Percentiles rank a stretch among this genome's conserved stretches.
These are phyloP conservation scores for Limnephilus lunatus DNA, from an alignment of 2,888 invertebrate species.

Conservation along the genomic window DNA sequence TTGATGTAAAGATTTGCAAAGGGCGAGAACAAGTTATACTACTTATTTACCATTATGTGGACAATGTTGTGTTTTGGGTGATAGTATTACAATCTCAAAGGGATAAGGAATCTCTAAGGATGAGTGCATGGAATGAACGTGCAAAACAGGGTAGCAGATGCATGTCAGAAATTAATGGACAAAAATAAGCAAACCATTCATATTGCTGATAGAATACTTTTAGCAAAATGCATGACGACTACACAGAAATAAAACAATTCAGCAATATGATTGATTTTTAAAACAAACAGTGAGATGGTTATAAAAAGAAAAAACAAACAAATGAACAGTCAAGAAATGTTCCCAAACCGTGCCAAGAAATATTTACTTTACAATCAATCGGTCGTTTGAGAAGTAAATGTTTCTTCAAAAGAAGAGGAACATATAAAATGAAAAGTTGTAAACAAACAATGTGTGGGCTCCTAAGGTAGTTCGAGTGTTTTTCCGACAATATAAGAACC, in stretches of 20 bases:
- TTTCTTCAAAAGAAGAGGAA: not conserved
- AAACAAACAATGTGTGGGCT: not conserved
- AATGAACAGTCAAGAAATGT: slow-evolving; percentile 16
- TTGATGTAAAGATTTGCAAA: not conserved
- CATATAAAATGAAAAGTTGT: not conserved
- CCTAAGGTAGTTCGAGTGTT: not conserved
- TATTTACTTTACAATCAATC: slow-evolving; percentile 7
- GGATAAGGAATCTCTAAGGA: slow-evolving; percentile 5
- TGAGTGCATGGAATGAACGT: slow-evolving; percentile 53
- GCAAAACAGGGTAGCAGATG: slow-evolving; percentile 58
- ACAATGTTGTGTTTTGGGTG: not conserved
- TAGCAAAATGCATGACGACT: not conserved
- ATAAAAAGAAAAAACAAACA: slow-evolving; percentile 36
- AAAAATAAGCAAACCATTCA: slow-evolving; percentile 36
- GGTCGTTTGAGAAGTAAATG: not conserved
- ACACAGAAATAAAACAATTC: not conserved
- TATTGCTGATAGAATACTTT: slow-evolving; percentile 12
- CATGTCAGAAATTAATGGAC: slow-evolving; percentile 56
- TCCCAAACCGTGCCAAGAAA: not conserved
- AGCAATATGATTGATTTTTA: slow-evolving; percentile 35
- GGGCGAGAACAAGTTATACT: not conserved
- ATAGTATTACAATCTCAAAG: not conserved
- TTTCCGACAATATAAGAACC: not conserved
- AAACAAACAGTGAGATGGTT: slow-evolving; percentile 47
- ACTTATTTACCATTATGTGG: not conserved